These are phyloP conservation scores for Agrotis exclamationis DNA, from an alignment of 2,888 invertebrate species.

Conservation along the genomic window DNA sequence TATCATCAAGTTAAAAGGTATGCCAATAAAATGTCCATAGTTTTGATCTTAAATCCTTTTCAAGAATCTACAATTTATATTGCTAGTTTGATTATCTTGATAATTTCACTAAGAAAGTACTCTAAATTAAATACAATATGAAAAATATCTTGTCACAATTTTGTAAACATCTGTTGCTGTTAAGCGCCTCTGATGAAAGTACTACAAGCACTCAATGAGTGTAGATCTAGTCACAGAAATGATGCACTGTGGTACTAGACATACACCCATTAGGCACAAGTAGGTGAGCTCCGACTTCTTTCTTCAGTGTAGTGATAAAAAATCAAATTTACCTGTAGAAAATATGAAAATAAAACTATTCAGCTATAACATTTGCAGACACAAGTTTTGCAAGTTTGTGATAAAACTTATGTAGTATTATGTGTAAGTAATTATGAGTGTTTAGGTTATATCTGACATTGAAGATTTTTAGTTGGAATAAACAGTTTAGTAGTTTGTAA, in stretches of 20 bases:
- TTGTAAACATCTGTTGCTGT: neutral
- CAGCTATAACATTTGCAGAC: neutral
- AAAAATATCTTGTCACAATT: slow-evolving; percentile 1
- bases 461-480: neutral
- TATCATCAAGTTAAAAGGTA: slow-evolving; percentile 87
- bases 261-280: slow-evolving; percentile 92
- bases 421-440: neutral
- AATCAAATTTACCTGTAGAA: slow-evolving; percentile 1
- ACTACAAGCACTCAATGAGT: slow-evolving; percentile 94
- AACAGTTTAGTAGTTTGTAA: neutral
- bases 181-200: slow-evolving; percentile 1
- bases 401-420: neutral
- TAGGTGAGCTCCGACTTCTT: slow-evolving; percentile 58
- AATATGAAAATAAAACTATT: slow-evolving; percentile 4
- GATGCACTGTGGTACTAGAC: slow-evolving; percentile 92
- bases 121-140: neutral
- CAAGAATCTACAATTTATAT: neutral
- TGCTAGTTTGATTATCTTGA: neutral
- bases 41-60: neutral
- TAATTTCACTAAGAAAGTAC: neutral
- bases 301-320: slow-evolving; percentile 19
- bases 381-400: neutral
- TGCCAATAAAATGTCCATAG: neutral
- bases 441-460: slow-evolving; percentile 34
- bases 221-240: slow-evolving; percentile 96